Base-by-base conservation (phyloP, 2,113 vertebrate species). In the Talpa occidentalis region DNA sequence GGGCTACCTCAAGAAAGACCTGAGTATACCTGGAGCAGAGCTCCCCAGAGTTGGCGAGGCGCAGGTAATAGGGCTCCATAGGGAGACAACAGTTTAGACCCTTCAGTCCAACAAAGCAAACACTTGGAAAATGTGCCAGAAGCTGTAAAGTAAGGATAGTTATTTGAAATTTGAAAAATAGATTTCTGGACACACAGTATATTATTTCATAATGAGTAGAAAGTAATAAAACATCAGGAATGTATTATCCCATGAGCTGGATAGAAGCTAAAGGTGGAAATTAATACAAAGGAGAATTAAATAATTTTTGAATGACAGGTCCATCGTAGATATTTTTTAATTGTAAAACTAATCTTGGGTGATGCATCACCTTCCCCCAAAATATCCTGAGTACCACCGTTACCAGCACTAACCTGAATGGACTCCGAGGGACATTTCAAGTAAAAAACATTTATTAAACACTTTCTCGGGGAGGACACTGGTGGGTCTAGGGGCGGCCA, bases 161-260 rank as follows among this genome's bases (percentile, higher is more conserved):
- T 42, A 40, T 44, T 40, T 73, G 79, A 93, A 88, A 88, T 93
- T 42, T 80, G 82, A 88, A 83, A 83, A 59, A 70, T 10, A n/a
- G 79, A 42, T 28, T 81, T 77, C 80, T 24, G 28, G 35, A 78
- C 35, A 85, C 56, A 35, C 1, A 66, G 1, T 49, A 21, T 4
- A 12, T 47, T 64, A 21, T 30, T 37, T 77, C 22, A 16, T 19
- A 35, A 9, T 42, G 56, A 78, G 32, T 37, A 62, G 70, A 88
- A 70, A 56, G 54, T 56, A 56, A 56, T 21, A 6, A 56, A 81
- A 72, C 67, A 59, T 79, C 28, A 19, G 56, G 28, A 64, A 6
- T 12, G 1, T 73, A 49, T 67, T 52, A 62, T 86, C 62, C 42
- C 40, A 10, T 67, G 40, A 59, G 5, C 64, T 52, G 10, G 42